Evolutionary conservation across 2,888 invertebrate genomes (phyloP).

Genomic region (Megalurothrips usitatus): DNA sequence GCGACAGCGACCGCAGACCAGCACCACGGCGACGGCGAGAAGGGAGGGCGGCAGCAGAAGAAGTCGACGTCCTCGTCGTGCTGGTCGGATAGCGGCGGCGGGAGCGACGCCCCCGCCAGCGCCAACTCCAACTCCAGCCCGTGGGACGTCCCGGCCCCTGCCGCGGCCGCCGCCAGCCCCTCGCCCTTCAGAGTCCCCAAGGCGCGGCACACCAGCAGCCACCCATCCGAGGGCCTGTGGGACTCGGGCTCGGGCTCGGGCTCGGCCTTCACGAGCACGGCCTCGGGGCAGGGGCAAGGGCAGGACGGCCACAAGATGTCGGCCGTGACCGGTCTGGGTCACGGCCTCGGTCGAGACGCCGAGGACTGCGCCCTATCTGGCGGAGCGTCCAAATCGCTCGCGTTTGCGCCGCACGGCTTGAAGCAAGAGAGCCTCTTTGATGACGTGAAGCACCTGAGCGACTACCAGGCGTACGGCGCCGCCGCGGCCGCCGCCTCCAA

Average conservation of each 20-base stretch:
- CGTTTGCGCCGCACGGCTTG: constrained; percentile 8
- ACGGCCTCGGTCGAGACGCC: constrained; percentile 37
- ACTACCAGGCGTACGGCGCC: constrained; percentile 41
- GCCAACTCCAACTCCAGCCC: constrained; percentile 33
- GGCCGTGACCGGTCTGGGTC: constrained; percentile 38
- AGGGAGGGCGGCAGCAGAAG: constrained; percentile 37
- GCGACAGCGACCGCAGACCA: constrained; percentile 12
- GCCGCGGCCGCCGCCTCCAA: constrained; percentile 22
- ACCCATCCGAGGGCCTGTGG: constrained; percentile 42
- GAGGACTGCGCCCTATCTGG: constrained; percentile 14
- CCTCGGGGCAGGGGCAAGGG: background rate
- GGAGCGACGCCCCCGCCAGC: constrained; percentile 20
- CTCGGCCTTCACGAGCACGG: constrained; percentile 11
- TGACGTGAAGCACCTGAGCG: constrained; percentile 45
- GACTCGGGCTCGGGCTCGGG: background rate
- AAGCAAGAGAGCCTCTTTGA: constrained; percentile 37
- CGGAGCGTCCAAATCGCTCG: constrained; percentile 18
- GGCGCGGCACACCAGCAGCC: constrained; percentile 50
- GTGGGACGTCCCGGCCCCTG: constrained; percentile 12
- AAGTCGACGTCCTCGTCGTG: constrained; percentile 34
- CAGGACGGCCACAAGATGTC: constrained; percentile 34
- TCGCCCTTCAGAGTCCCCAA: constrained; percentile 61
- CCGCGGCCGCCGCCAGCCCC: constrained; percentile 29
- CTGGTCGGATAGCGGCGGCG: background rate
- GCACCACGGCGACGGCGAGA: constrained; percentile 33